Percentiles rank a stretch among this genome's conserved stretches.
Evolutionary conservation across 2,797 vertebrate genomes (phyloP).

Genomic region (Atherinosoma microstoma): DNA sequence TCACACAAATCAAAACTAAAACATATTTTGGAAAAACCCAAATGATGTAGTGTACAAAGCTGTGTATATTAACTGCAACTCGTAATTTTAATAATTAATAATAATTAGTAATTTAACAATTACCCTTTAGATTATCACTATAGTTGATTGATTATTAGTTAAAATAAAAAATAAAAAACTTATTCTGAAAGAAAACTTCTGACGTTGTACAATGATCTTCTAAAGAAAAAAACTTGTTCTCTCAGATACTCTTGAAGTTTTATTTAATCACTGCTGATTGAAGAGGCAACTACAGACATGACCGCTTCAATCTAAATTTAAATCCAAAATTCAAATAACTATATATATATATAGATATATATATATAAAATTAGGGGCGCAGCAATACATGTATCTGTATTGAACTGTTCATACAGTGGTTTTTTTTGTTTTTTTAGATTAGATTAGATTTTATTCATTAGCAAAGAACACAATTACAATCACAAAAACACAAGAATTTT

Average conservation of each 20-base stretch:
- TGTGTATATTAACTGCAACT: not conserved
- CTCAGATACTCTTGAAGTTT: too few species aligned
- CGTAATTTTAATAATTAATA: not conserved
- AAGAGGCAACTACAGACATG: too few species aligned
- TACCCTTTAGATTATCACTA: not conserved
- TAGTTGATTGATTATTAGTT: not conserved
- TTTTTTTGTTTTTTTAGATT: too few species aligned
- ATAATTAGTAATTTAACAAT: not conserved
- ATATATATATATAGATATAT: not conserved
- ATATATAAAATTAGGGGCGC: too few species aligned
- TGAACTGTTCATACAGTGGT: too few species aligned
- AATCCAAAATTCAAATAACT: too few species aligned
- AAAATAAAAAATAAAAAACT: not conserved
- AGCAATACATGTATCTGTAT: too few species aligned
- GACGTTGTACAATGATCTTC: not conserved
- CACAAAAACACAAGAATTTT: too few species aligned
- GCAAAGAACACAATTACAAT: too few species aligned
- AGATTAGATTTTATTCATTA: too few species aligned
- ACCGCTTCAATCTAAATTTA: too few species aligned
- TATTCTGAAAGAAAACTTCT: not conserved
- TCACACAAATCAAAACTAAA: slow-evolving; percentile 26
- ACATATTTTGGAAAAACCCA: not conserved
- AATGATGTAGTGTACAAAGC: not conserved
- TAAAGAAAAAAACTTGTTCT: not conserved
- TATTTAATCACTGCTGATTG: too few species aligned